Base-by-base conservation (phyloP, 2,113 vertebrate genomes). In the Microcebus lehilahytsara region DNA sequence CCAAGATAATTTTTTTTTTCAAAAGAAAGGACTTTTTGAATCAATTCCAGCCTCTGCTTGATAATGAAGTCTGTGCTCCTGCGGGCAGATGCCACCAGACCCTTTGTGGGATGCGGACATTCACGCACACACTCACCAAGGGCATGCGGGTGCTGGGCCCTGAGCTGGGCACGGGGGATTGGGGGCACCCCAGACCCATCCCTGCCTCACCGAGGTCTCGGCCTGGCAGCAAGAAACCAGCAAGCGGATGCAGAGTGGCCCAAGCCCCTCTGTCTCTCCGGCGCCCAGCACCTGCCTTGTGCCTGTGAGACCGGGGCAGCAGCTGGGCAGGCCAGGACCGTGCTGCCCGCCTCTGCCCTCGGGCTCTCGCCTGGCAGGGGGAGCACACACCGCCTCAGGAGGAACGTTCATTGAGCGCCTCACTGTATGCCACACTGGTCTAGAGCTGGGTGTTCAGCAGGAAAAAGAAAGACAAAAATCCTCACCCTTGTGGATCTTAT, bases 21-120 rank as follows among this genome's bases (percentile, higher is more conserved):
- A 69, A 67, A 87, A 94, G 69, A 42, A 60, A 91, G n/a, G 53
- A 64, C 80, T 74, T 91, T 37, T 16, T 49, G n/a, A 75, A 58
- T 78, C 53, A 32, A 6, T 42, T 40, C 9, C 75, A 91, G 40
- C 34, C 69, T 85, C 27, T 40, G 27, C 53, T 56, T 72, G 40
- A 34, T 40, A 51, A 22, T 22, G n/a, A 83, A n/a, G 58, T 62
- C 56, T 69, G 16, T 46, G 32, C 72, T 66, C 27, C 4, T 23
- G 9, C 0, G 34, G 72, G 42, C 64, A 79, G 93, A 78, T 22
- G 20, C 42, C 34, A 14, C 13, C 42, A 74, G 75, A 46, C 71
- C 77, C 81, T 58, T 25, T 10, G 4, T 46, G 22, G 49, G 37
- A 32, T 62, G 1, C 30, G 25, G 23, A 37, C 34, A 4, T 67